A percentile compares a stretch with the other conserved stretches of the same genome.
phyloP scores from a whole-genome alignment of 2,888 invertebrate species.

The Nomada lathburiana region DNA sequence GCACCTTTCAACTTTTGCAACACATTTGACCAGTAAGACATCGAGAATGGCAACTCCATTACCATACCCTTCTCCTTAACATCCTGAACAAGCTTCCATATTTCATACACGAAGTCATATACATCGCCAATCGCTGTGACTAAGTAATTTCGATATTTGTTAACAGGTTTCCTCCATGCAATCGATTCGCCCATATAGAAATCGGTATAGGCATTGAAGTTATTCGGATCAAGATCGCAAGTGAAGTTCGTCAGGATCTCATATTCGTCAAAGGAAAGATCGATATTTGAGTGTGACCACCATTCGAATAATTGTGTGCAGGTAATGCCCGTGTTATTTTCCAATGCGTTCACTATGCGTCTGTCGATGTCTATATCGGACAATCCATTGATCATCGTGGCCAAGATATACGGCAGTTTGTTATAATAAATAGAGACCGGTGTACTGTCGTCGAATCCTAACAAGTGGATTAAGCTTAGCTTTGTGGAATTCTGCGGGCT shows the following conservation, averaged over 20 bases:
- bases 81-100: conserved; percentile 32
- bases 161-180: conserved; percentile 70
- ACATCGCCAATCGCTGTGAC: conserved; percentile 64
- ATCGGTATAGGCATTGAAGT: conserved; percentile 77
- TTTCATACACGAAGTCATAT: conserved; percentile 61
- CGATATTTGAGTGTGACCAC: conserved; percentile 69
- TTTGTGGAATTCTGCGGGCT: conserved; percentile 43
- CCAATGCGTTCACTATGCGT: conserved; percentile 47
- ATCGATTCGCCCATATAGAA: conserved; percentile 64
- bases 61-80: conserved; percentile 69
- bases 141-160: conserved; percentile 70
- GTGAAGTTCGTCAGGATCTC: conserved; percentile 73
- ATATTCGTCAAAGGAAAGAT: conserved; percentile 73
- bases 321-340: conserved; percentile 45
- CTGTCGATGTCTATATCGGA: conserved; percentile 70
- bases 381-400: conserved; percentile 76
- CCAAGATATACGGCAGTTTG: conserved; percentile 73
- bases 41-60: conserved; percentile 84
- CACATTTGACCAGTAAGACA: conserved; percentile 81
- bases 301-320: conserved; percentile 74
- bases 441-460: conserved; percentile 76
- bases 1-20: conserved; percentile 80
- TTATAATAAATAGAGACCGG: conserved; percentile 72
- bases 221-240: conserved; percentile 74
- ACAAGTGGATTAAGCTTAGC: conserved; percentile 71